Evolutionary conservation across 2,888 invertebrate genomes (phyloP), one percentile per base, ranked within the genome.

Genomic region (Leucophenga maculata): DNA sequence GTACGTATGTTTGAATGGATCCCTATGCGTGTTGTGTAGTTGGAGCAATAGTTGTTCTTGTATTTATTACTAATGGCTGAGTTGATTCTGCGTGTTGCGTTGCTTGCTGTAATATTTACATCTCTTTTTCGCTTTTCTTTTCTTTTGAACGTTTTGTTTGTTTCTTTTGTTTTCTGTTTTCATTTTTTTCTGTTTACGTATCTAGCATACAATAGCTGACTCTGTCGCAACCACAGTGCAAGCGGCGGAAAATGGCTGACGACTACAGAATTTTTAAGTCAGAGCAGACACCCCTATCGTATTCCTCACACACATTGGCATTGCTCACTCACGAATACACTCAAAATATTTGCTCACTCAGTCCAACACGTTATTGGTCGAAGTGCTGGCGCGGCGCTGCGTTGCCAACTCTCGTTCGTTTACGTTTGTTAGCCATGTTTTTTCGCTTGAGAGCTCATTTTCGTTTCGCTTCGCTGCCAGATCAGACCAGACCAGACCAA

Each of bases 401-500:
- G 70, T 75, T 75, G 65, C 69, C 59, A 65, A 65, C 69, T 57
- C 26, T 48, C 52, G 32, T 46, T 48, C 65, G 50, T 59, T 67
- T 68, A 67, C 70, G 78, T 82, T 80, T 78, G 78, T 78, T 76
- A 73, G 72, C 62, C 73, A 74, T 76, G 77, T 78, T 78, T 79
- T 86, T 85, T 85, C 85, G 85, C 85, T 79, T 85, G 85, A 85
- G 85, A 85, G 86, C 85, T 85, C 86, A 85, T 85, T 85, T 85
- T 75, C 83, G 86, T 86, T 85, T 85, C 85, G 85, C 85, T 86
- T 85, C 80, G 85, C 74, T 71, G 71, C 70, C 57, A 22, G 31
- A 14, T 20, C 22, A 44, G 54, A 57, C 69, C 55, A 26, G 60
- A 39, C 50, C 59, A 69, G 64, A 54, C 48, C 77, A 78, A 77